phyloP scores from a whole-genome alignment of 1,140 invertebrate species.

The Steinernema khuongi region DNA sequence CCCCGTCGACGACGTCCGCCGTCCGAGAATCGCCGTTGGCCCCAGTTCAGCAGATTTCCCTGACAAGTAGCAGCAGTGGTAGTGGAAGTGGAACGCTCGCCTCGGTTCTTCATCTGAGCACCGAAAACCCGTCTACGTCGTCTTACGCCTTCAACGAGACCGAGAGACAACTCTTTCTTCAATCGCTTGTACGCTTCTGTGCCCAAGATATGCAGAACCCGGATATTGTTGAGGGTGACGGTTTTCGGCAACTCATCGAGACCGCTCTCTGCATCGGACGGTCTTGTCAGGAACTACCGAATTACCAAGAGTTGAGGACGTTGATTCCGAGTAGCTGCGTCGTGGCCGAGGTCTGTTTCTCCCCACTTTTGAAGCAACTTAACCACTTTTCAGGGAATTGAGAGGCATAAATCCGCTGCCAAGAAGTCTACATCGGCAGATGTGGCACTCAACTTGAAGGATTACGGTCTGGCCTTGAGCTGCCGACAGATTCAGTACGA shows the following conservation, averaged over 20 bases:
- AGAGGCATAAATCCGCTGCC: constrained; percentile 20
- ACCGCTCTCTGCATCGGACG: constrained; percentile 49
- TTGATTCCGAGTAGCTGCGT: not conserved
- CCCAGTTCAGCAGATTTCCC: constrained; percentile 17
- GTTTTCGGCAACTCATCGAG: constrained; percentile 49
- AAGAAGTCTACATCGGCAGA: constrained; percentile 31
- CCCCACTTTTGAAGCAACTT: not conserved
- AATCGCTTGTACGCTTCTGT: constrained; percentile 52
- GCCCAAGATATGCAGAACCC: constrained; percentile 52
- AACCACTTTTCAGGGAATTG: constrained; percentile 29
- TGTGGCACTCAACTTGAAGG: constrained; percentile 36
- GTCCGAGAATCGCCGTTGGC: constrained; percentile 15
- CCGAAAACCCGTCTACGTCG: constrained; percentile 13
- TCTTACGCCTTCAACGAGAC: constrained; percentile 45
- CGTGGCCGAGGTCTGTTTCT: not conserved
- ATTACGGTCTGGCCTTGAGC: constrained; percentile 38
- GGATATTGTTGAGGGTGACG: constrained; percentile 47
- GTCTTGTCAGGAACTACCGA: not conserved
- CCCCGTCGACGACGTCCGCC: constrained; percentile 9
- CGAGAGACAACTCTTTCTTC: constrained; percentile 49
- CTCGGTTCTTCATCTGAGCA: not conserved
- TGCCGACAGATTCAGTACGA: constrained; percentile 39
- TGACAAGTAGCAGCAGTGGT: constrained; percentile 21
- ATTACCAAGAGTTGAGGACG: not conserved
- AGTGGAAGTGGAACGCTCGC: not conserved